Percentiles rank a stretch among this genome's conserved stretches.
phyloP scores from a whole-genome alignment of 2,888 invertebrate species.

The Chrysolina oricalcia region DNA sequence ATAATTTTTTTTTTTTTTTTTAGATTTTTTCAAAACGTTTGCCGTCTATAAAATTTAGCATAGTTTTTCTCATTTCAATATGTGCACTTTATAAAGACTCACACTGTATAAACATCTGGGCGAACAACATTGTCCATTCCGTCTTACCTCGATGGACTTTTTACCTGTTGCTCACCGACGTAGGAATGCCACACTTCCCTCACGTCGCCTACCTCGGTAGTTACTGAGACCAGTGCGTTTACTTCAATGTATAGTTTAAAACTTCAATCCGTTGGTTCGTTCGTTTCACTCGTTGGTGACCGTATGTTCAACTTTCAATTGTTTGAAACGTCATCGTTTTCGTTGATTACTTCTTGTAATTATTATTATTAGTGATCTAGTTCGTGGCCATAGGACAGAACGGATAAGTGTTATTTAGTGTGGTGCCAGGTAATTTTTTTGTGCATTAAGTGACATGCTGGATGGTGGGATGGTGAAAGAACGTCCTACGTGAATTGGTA shows the following conservation, averaged over 20 bases:
- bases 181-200: conserved; percentile 64
- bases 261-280: conserved; percentile 24
- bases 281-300: conserved; percentile 39
- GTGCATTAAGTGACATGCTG: background rate
- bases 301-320: conserved; percentile 53
- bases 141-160: conserved; percentile 37
- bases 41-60: too few species aligned
- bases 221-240: conserved; percentile 48
- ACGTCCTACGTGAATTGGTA: conserved; percentile 24
- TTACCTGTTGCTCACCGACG: conserved; percentile 57
- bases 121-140: conserved; percentile 18
- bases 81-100: too few species aligned
- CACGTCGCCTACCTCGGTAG: conserved; percentile 59
- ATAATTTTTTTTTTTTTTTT: too few species aligned
- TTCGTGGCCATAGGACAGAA: background rate
- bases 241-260: conserved; percentile 35
- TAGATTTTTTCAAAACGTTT: too few species aligned
- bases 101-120: background rate
- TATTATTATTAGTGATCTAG: background rate
- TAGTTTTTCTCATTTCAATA: too few species aligned
- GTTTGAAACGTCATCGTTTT: conserved; percentile 33
- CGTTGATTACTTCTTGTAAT: conserved; percentile 14
- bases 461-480: conserved; percentile 3
- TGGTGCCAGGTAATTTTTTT: conserved; percentile 16
- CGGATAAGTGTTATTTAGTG: conserved; percentile 10